Percentiles rank a stretch among this genome's conserved stretches.
Conservation (phyloP, 30 jellyfish, hydroid and myxozoan genomes). For the Morbakka virulenta region DNA sequence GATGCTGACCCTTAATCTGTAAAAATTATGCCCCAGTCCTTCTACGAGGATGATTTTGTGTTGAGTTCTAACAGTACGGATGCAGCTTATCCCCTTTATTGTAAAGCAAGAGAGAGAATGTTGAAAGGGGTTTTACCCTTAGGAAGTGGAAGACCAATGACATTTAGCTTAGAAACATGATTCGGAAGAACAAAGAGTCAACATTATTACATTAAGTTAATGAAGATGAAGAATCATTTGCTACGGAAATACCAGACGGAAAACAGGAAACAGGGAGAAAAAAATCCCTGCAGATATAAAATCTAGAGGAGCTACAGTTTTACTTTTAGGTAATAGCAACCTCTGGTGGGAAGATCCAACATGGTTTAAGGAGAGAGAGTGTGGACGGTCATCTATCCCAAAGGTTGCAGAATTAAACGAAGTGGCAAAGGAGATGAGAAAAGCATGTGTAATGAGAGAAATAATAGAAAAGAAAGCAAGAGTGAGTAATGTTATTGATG, state of each 20-base stretch:
- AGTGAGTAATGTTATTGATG: slow-evolving; percentile 16
- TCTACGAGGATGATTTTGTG: slow-evolving; percentile 23
- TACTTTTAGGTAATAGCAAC: not conserved
- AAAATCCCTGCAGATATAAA: slow-evolving; percentile 56
- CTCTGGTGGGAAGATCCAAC: slow-evolving; percentile 51
- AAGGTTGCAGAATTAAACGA: not conserved
- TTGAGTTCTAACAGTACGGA: not conserved
- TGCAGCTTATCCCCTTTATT: slow-evolving; percentile 1
- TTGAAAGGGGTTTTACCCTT: slow-evolving; percentile 16
- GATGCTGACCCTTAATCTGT: too few species aligned
- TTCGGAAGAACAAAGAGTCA: slow-evolving; percentile 3
- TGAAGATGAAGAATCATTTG: slow-evolving; percentile 1
- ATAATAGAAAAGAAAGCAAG: not conserved
- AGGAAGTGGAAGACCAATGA: slow-evolving; percentile 36
- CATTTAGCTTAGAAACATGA: slow-evolving; percentile 7
- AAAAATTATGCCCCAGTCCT: slow-evolving; percentile 1
- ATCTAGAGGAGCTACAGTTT: slow-evolving; percentile 14
- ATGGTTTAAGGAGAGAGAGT: slow-evolving; percentile 9
- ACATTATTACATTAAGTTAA: not conserved
- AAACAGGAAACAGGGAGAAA: slow-evolving; percentile 5
- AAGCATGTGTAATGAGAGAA: slow-evolving; percentile 11
- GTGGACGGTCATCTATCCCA: slow-evolving; percentile 22
- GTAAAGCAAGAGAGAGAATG: slow-evolving; percentile 15
- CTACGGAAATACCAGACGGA: slow-evolving; percentile 31
- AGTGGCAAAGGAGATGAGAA: slow-evolving; percentile 12